Conservation (phyloP, 2,113 vertebrate species). For the Brienomyrus brachyistius region DNA sequence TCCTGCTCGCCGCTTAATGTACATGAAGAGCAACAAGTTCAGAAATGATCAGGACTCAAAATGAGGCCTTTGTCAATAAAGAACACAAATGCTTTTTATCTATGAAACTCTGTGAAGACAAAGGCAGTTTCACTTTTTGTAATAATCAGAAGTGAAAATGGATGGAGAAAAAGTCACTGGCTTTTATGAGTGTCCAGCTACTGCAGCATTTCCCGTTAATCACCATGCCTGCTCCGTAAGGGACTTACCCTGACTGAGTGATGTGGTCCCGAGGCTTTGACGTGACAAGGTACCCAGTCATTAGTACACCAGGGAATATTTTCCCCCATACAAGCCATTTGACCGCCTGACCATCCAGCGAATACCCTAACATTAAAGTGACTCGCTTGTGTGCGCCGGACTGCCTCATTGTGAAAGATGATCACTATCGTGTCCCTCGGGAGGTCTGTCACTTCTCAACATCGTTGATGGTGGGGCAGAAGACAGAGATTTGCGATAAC, state of each 20-base stretch:
- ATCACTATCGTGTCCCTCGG: slow-evolving; percentile 7
- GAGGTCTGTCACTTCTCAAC: neutral
- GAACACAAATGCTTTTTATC: neutral
- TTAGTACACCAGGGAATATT: slow-evolving; percentile 14
- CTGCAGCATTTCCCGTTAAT: slow-evolving; percentile 20
- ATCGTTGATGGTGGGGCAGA: neutral
- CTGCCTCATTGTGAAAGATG: slow-evolving; percentile 1
- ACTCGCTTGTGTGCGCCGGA: neutral
- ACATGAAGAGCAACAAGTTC: neutral
- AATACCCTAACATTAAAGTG: slow-evolving; percentile 16
- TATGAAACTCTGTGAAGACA: neutral
- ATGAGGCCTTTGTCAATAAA: neutral
- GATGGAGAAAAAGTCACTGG: neutral
- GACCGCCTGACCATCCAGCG: slow-evolving; percentile 5
- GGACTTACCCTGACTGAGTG: slow-evolving; percentile 33
- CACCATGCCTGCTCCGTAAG: slow-evolving; percentile 26
- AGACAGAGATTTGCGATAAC: neutral
- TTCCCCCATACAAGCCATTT: slow-evolving; percentile 12
- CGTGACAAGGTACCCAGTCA: slow-evolving; percentile 28
- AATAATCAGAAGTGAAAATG: slow-evolving; percentile 7
- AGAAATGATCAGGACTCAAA: neutral
- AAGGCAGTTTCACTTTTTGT: neutral
- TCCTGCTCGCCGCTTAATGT: neutral
- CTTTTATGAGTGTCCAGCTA: neutral
- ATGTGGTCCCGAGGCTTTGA: slow-evolving; percentile 25